phyloP scores from a whole-genome alignment of 1,140 invertebrate species.

The Pogonomyrmex californicus region DNA sequence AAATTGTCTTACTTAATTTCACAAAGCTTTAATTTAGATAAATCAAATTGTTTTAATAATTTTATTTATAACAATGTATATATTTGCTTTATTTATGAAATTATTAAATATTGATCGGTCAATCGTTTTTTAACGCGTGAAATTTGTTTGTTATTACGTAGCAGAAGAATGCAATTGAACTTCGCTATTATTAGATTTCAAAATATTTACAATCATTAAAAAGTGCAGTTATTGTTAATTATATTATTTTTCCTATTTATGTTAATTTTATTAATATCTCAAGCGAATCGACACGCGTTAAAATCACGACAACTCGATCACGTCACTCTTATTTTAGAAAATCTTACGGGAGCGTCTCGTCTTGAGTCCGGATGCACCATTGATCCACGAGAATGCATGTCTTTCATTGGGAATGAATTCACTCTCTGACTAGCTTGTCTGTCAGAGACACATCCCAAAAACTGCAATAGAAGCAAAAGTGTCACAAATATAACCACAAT shows the following conservation, averaged over 20 bases:
- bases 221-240: neutral
- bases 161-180: neutral
- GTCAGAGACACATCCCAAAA: conserved; percentile 91
- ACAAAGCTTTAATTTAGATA: neutral
- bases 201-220: neutral
- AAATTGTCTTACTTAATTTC: conserved; percentile 12
- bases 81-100: neutral
- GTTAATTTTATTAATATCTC: conserved; percentile 30
- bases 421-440: conserved; percentile 90
- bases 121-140: neutral
- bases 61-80: neutral
- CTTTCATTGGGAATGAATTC: conserved; percentile 94
- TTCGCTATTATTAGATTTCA: neutral
- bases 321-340: conserved; percentile 59
- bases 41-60: neutral
- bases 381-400: conserved; percentile 88
- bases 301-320: conserved; percentile 1
- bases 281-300: neutral
- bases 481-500: conserved; percentile 21
- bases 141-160: neutral
- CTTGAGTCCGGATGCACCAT: conserved; percentile 90
- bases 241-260: neutral
- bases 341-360: conserved; percentile 92
- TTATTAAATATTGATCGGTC: neutral
- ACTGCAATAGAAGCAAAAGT: conserved; percentile 86